These are phyloP conservation scores for Helicorthomorpha holstii DNA, from an alignment of 1,140 invertebrate genomes.

Conservation along the genomic window DNA sequence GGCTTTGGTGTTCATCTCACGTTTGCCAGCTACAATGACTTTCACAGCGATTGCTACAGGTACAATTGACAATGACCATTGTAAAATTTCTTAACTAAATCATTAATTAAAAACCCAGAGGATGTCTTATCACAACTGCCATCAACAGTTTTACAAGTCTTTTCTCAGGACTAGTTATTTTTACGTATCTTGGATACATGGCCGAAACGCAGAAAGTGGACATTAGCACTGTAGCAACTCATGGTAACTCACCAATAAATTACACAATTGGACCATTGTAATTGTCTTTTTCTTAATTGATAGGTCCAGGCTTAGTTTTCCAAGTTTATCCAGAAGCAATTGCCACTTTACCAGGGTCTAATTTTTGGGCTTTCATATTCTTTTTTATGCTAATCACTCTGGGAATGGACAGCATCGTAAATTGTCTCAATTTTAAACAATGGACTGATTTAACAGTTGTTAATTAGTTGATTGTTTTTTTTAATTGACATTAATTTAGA, in stretches of 20 bases:
- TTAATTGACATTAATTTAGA: slow-evolving; percentile 20
- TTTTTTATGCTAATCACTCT: slow-evolving; percentile 86
- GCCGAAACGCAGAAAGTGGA: slow-evolving; percentile 58
- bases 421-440: neutral
- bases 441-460: neutral
- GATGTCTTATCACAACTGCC: slow-evolving; percentile 31
- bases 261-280: neutral
- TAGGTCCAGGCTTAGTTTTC: slow-evolving; percentile 71
- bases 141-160: slow-evolving; percentile 79
- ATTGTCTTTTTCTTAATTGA: neutral
- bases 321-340: slow-evolving; percentile 84
- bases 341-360: slow-evolving; percentile 64
- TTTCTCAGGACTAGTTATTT: slow-evolving; percentile 84
- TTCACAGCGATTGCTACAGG: slow-evolving; percentile 67
- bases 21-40: slow-evolving; percentile 76
- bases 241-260: slow-evolving; percentile 32
- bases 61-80: slow-evolving; percentile 32
- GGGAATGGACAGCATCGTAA: slow-evolving; percentile 77
- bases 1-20: slow-evolving; percentile 80
- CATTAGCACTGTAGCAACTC: slow-evolving; percentile 69
- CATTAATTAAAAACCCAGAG: no score
- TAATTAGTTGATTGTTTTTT: neutral
- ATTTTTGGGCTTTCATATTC: slow-evolving; percentile 78
- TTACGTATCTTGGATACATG: slow-evolving; percentile 86
- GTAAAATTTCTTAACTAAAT: no score